Base-by-base conservation (phyloP, 2,113 vertebrate species). In the Terrapene triunguis region DNA sequence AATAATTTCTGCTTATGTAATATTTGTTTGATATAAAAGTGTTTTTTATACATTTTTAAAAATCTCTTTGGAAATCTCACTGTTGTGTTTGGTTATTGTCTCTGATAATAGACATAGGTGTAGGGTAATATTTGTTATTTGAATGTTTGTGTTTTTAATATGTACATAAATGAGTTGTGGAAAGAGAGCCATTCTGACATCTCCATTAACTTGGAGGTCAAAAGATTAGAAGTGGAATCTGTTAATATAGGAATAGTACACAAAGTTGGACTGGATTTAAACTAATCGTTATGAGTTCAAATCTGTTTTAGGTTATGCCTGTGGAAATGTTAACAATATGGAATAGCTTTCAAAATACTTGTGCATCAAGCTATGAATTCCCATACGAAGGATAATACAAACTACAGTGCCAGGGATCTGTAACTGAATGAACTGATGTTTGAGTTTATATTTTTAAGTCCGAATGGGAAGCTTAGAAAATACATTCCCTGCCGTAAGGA, bases 1-100 rank as follows among this genome's bases (percentile, higher is more conserved):
- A 92, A 95, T 96, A 92, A 83, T 96, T 97, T 97, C 96, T 97
- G 93, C 92, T 97, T 97, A 95, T 97, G 95, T 97, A 97, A 94
- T 85, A 87, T 57, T 96, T 92, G 93, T 97, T 96, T 95, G 97
- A 96, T 97, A 81, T 97, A 96, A 96, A 82, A 74, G 38, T 57
- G 62, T 85, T 21, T 72, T 72, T 72, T 96, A 84, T 92, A 42
- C 85, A 65, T 90, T 84, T 38, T 89, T 91, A 84, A 88, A 89
- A 88, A 89, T 91, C 80, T 65, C 13, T 65, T 88, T 53, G 90
- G 87, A 95, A 94, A 35, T 92, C 42, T 53, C 55, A 89, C 86
- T 83, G 85, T 74, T 91, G 14, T 95, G 32, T 88, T 80, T 32
- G 85, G 48, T 42, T 89, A 84, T 14, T 44, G 38, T 78, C 22